phyloP scores from a whole-genome alignment of 30 jellyfish, hydroid and myxozoan species.

The Cassiopea xamachana region DNA sequence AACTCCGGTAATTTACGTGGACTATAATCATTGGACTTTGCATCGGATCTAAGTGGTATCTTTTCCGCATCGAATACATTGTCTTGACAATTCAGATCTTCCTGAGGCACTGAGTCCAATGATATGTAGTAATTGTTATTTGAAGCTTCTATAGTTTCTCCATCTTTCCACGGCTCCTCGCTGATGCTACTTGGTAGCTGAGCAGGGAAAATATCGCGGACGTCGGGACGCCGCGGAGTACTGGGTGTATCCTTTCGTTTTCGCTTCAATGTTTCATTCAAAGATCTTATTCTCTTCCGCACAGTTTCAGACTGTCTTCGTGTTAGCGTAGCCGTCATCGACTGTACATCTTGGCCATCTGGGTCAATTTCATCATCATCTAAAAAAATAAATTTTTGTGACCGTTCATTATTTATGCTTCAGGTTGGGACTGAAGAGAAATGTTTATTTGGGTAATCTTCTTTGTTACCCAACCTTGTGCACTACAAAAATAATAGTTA shows the following conservation, averaged over 20 bases:
- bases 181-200: slow-evolving; percentile 11
- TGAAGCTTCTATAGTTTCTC: neutral
- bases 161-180: slow-evolving; percentile 4
- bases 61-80: neutral
- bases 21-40: neutral
- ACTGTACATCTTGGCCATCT: slow-evolving; percentile 74
- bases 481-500: too few relatives aligned
- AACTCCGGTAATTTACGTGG: neutral
- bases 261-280: slow-evolving; percentile 86
- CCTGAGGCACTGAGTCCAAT: neutral
- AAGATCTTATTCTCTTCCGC: slow-evolving; percentile 83
- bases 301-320: slow-evolving; percentile 96
- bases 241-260: slow-evolving; percentile 43
- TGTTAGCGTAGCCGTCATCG: slow-evolving; percentile 87
- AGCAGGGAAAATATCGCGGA: slow-evolving; percentile 69
- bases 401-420: too few relatives aligned
- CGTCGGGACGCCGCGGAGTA: slow-evolving; percentile 60
- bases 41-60: neutral
- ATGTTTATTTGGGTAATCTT: too few relatives aligned
- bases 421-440: neutral
- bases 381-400: neutral
- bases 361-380: slow-evolving; percentile 80
- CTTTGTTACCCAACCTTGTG: too few relatives aligned
- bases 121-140: neutral
- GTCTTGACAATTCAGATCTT: neutral